Conservation (phyloP, 2,797 vertebrate genomes). For the Arvicola amphibius region DNA sequence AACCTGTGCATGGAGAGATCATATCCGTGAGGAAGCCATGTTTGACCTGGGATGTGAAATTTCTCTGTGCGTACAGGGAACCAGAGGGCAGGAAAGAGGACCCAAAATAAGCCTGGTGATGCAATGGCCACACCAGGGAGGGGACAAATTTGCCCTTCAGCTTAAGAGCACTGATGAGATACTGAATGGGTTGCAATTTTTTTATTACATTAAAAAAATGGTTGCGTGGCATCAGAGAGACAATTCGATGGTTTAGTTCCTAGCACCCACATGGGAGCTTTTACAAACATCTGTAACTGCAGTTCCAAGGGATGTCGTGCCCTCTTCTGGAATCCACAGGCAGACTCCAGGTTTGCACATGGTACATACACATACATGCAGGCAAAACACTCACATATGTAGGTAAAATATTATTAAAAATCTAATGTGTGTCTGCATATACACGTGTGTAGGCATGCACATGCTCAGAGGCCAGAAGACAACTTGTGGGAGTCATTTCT, state of each 20-base stretch:
- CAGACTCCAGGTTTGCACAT: not conserved
- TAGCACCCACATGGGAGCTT: not conserved
- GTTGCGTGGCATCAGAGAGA: not conserved
- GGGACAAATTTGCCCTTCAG: constrained; percentile 7
- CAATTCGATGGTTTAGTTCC: not conserved
- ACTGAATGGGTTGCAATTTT: not conserved
- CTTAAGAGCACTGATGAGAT: not conserved
- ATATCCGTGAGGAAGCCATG: not conserved
- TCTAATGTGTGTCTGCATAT: not conserved
- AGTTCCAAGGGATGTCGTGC: not conserved
- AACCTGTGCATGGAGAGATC: not conserved
- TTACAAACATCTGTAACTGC: not conserved
- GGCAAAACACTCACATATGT: not conserved
- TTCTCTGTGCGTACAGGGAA: not conserved
- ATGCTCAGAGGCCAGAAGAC: not conserved
- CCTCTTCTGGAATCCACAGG: not conserved
- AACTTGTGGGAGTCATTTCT: not conserved
- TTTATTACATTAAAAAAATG: not conserved
- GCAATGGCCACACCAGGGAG: not conserved
- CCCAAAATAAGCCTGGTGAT: not conserved
- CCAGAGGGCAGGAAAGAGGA: not conserved
- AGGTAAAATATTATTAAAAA: not conserved
- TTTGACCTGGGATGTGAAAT: constrained; percentile 2
- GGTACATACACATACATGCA: not conserved
- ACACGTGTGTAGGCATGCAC: not conserved